Base-by-base conservation (phyloP, 2,888 invertebrate species). In the Trissolcus japonicus region DNA sequence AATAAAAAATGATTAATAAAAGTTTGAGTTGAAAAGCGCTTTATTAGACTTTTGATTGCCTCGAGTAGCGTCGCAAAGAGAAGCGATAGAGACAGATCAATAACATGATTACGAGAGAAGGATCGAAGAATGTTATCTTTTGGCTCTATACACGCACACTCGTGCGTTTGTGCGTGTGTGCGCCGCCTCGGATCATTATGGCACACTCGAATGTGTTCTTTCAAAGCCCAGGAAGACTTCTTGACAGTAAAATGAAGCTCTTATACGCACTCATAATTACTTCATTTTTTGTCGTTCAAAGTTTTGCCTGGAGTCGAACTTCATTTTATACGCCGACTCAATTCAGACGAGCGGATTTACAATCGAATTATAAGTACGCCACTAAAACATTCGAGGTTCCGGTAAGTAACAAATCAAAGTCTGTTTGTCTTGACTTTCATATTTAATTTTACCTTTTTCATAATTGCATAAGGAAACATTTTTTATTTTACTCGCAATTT, bases 361-460 rank as follows among this genome's bases (percentile, higher is more conserved):
- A 54, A 63, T 21, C 43, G 2, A 35, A 11, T 51, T 67, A 59
- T 29, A 57, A 41, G 35, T 67, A 67, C 55, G 59, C 29, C 17
- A 51, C 35, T 25, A 67, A 67, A 59, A 57, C 48, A n/a, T 67
- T 67, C 35, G 25, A 67, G 59, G 67, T 67, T 53, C 57, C 57
- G 1, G 67, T 67, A 53, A 59, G 67, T 66, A 61, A 51, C 14
- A 17, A 51, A 51, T 46, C 16, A 46, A 16, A 16, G 16, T 16
- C 46, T 46, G 16, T 46, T 46, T 46, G 16, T 46, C 46, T 16
- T 46, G 46, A n/a, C 16, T 46, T 46, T n/a, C 4, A 46, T n/a
- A 46, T 46, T n/a, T 16, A 13, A 46, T 16, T n/a, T 46, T 13
- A 13, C 14, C n/a, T 14, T 46, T 46, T 46, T 35, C 35, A 35